Base-by-base conservation (phyloP, 2,113 vertebrate genomes). In the Nestor notabilis region DNA sequence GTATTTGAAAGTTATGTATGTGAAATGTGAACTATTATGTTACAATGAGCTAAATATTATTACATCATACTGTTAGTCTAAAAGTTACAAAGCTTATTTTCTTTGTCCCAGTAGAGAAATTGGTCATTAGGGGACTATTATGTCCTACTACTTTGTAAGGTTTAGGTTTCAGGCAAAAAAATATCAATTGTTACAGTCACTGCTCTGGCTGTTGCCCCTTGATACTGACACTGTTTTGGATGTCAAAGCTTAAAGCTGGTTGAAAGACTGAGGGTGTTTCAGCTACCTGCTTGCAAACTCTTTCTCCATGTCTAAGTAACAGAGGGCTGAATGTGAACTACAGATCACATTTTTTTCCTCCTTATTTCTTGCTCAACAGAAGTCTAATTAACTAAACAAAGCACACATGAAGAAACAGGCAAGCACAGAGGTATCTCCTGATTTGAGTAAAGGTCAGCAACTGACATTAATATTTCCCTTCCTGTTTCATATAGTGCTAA, bases 291-390 rank as follows among this genome's bases (percentile, higher is more conserved):
- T 66, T 33, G 13, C 0, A 0, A 11, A 47, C 0, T 1, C 52
- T 33, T 83, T 76, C 70, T 58, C 39, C 44, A 3, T 15, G 12
- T 20, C 5, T 1, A 2, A 76, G 13, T 7, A 76, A 64, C 3
- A 23, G 29, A 24, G 8, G 15, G 24, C 64, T 83, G 43, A n/a
- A n/a, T n/a, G n/a, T n/a, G n/a, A n/a, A n/a, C n/a, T n/a, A n/a
- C n/a, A 76, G 28, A 47, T 37, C 29, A 41, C 7, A 10, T 15
- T 35, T 74, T 44, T 21, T 0, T 0, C 4, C 8, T 13, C 9
- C 15, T 71, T 74, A 27, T 60, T 79, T 87, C 39, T 89, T 93
- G 37, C 39, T 82, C 43, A 52, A 50, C 39, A 68, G 43, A 78
- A 53, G 21, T 39, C 39, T 93, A n/a, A 35, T 82, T 39, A 52